phyloP scores from a whole-genome alignment of 2,797 vertebrate species.

The Malurus leucopterus region DNA sequence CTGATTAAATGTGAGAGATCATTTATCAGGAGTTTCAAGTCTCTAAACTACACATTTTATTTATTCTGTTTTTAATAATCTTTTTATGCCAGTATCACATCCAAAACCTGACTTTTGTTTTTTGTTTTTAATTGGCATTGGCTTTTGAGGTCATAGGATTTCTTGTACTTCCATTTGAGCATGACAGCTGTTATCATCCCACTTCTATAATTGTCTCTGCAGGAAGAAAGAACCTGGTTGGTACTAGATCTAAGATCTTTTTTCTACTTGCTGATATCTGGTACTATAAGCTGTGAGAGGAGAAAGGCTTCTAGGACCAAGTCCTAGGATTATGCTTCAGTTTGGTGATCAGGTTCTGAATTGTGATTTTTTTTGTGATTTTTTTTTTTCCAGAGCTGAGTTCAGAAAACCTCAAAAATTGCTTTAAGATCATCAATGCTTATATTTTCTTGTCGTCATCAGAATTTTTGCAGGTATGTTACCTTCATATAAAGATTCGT shows the following conservation, averaged over 20 bases:
- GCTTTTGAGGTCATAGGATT: neutral
- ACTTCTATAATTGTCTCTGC: neutral
- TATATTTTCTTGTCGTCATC: slow-evolving; percentile 90
- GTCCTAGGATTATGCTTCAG: neutral
- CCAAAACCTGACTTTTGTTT: neutral
- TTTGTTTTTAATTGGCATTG: neutral
- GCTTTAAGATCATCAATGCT: slow-evolving; percentile 94
- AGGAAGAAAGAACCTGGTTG: neutral
- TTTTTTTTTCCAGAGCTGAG: slow-evolving; percentile 84
- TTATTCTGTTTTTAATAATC: neutral
- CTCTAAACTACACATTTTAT: neutral
- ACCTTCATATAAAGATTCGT: neutral
- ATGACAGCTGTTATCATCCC: neutral
- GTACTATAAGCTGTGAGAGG: neutral
- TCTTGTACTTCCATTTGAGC: neutral
- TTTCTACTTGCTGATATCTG: neutral
- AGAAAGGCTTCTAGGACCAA: neutral
- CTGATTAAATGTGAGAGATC: neutral
- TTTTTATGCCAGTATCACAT: neutral
- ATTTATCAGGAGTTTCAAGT: neutral
- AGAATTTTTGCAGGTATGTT: slow-evolving; percentile 91
- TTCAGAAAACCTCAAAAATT: slow-evolving; percentile 92
- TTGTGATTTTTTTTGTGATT: slow-evolving; percentile 45
- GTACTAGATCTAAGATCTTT: neutral
- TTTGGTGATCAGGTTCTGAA: neutral